phyloP scores from a whole-genome alignment of 2,797 vertebrate species.

The Delichon dasypus region DNA sequence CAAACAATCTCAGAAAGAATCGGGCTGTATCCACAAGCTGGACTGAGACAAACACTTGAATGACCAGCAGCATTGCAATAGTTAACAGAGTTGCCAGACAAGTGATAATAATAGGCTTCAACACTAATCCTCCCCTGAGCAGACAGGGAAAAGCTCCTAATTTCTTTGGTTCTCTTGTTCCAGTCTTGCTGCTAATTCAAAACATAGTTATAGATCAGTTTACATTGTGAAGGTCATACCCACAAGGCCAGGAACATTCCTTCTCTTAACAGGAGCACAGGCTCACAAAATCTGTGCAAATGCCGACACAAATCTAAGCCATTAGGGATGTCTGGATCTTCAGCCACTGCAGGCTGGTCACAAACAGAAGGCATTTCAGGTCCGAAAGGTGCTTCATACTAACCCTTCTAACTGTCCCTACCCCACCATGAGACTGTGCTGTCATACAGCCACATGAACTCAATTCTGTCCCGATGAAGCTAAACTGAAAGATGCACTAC shows the following conservation, averaged over 20 bases:
- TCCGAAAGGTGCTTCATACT: background rate
- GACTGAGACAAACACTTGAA: background rate
- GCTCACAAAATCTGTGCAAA: background rate
- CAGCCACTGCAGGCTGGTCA: background rate
- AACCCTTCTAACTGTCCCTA: background rate
- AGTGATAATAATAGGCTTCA: background rate
- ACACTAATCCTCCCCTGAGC: background rate
- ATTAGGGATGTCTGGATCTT: background rate
- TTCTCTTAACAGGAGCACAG: background rate
- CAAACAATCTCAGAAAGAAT: background rate
- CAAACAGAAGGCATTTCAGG: background rate
- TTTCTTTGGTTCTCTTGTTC: background rate
- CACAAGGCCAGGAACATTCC: background rate
- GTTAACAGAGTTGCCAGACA: background rate
- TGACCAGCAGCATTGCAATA: background rate
- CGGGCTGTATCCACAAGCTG: background rate
- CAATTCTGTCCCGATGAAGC: accelerated
- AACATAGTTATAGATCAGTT: conserved; percentile 3
- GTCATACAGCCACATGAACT: background rate
- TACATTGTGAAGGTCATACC: background rate
- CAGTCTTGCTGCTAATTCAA: conserved; percentile 8
- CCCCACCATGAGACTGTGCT: background rate
- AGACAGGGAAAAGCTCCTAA: background rate
- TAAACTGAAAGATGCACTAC: background rate
- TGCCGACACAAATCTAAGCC: background rate